Base-by-base conservation (phyloP, 2,797 vertebrate species). In the Galago senegalensis region DNA sequence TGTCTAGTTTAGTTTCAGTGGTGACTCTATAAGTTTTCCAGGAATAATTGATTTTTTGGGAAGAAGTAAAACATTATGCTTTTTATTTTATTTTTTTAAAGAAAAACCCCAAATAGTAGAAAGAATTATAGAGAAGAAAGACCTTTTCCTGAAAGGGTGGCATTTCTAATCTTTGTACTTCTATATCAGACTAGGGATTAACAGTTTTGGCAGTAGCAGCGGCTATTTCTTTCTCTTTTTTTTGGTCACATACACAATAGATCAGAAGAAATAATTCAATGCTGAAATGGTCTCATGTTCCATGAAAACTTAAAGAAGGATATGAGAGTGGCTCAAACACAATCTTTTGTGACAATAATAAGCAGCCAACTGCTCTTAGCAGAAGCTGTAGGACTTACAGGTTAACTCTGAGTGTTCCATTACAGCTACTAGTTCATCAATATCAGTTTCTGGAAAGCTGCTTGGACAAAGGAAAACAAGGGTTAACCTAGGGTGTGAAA, bases 251-350 rank as follows among this genome's bases (percentile, higher is more conserved):
- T 61, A 70, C 61, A 75, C 91, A 89, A 84, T 63, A 86, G 61
- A 85, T 90, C 60, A 82, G 46, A 95, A 84, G 73, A 77, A 95
- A 75, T 94, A 75, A 95, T 87, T 95, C 87, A 90, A 58, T 73
- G 83, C 73, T 87, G 83, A 93, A 87, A 76, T 73, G 70, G 73
- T 81, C 87, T 94, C 70, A 40, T 37, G 49, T 87, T 96, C 75
- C 70, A 81, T 82, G 87, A 97, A 97, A 97, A 96, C 87, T 60
- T 96, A 72, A 97, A 94, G 96, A 85, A 91, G 61, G 65, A 89
- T 94, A 91, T 79, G 58, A 96, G 20, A 98, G 67, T 21, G 2
- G 37, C 79, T 96, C 85, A 91, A 60, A 94, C 86, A 92, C 88
- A 82, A 37, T 65, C 31, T 88, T 97, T 85, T 93, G 61, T 93